A percentile compares a stretch with the other conserved stretches of the same genome.
These are phyloP conservation scores for Oncorhynchus mykiss DNA, from an alignment of 2,113 vertebrate species.

Conservation along the genomic window DNA sequence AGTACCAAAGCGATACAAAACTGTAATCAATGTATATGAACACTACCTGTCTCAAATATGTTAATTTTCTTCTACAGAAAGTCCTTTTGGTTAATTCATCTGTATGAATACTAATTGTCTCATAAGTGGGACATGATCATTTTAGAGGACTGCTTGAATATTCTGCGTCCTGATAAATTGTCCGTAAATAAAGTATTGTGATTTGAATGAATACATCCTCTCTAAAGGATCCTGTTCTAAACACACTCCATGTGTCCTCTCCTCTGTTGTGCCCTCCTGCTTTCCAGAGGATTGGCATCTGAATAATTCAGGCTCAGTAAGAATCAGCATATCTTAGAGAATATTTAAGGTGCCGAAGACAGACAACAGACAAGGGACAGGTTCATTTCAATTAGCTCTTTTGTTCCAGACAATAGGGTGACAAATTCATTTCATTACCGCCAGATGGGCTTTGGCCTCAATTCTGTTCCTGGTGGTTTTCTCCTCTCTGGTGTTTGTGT, in stretches of 20 bases:
- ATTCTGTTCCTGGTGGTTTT: conserved; percentile 69
- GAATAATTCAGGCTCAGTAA: conserved; percentile 84
- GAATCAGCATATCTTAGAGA: conserved; percentile 85
- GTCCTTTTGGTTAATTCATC: neutral
- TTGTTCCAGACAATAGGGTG: conserved; percentile 85
- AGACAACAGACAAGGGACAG: conserved; percentile 77
- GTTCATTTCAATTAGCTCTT: conserved; percentile 88
- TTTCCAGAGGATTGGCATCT: conserved; percentile 66
- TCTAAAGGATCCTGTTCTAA: neutral
- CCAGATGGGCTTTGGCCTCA: conserved; percentile 71
- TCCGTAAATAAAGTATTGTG: too few relatives aligned
- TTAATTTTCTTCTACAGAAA: neutral
- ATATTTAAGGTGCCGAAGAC: conserved; percentile 87
- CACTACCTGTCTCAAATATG: too few relatives aligned
- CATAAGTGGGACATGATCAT: neutral
- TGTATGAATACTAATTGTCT: neutral
- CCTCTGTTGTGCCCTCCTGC: conserved; percentile 51
- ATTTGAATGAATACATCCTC: too few relatives aligned
- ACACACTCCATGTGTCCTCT: neutral
- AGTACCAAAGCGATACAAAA: too few relatives aligned
- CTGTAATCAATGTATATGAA: too few relatives aligned
- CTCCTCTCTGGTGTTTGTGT: conserved; percentile 25
- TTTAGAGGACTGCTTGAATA: neutral
- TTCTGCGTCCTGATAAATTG: too few relatives aligned
- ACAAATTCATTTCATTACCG: conserved; percentile 80